Evolutionary conservation across 2,888 invertebrate genomes (phyloP).

Genomic region (Melinopterus prodromus): DNA sequence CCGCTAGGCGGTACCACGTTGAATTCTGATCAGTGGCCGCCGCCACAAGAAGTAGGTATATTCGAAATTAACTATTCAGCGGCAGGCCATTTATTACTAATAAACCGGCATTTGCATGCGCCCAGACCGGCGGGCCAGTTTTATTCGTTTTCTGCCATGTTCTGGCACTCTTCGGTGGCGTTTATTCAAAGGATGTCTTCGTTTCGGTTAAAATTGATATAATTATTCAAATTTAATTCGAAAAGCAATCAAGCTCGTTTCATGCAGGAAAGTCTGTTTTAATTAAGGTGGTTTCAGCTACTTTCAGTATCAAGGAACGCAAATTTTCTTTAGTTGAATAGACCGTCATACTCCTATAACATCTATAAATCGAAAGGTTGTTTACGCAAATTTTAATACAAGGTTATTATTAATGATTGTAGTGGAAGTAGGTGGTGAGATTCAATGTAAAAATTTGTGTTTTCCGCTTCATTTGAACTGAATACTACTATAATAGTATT

Average conservation of each 20-base stretch:
- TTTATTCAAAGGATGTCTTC: not conserved
- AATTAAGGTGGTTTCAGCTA: not conserved
- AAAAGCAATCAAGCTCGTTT: not conserved
- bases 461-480: too few species aligned
- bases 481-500: too few species aligned
- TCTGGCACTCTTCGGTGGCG: not conserved
- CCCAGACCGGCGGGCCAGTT: not conserved
- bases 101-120: not conserved
- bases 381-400: too few species aligned
- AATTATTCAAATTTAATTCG: constrained; percentile 4
- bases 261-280: not conserved
- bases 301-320: not conserved
- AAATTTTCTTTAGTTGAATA: not conserved
- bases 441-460: too few species aligned
- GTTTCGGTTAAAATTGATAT: not conserved
- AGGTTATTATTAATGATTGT: too few species aligned
- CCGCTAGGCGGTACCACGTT: constrained; percentile 40
- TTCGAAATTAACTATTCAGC: constrained; percentile 28
- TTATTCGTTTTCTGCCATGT: not conserved
- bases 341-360: not conserved
- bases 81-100: constrained; percentile 24
- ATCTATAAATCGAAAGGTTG: too few species aligned
- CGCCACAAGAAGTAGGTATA: constrained; percentile 5
- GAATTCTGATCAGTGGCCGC: constrained; percentile 44
- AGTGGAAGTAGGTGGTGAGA: too few species aligned